Evolutionary conservation across 2,888 invertebrate genomes (phyloP).

Genomic region (Acleris literana): DNA sequence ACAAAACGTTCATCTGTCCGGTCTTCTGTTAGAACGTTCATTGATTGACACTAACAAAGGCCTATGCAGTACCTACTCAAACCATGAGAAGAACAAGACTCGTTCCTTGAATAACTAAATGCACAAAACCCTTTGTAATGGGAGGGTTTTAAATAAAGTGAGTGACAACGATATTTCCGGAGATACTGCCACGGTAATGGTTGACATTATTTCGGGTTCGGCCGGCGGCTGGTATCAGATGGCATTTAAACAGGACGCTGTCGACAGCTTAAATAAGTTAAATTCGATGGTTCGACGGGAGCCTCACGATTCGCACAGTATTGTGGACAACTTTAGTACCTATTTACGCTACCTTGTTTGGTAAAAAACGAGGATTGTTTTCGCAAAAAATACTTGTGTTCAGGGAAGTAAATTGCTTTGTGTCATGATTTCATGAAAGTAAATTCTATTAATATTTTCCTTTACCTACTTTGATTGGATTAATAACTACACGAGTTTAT

Average conservation of each 20-base stretch:
- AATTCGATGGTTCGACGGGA: slow-evolving; percentile 54
- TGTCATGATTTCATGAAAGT: slow-evolving; percentile 3
- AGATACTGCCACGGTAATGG: slow-evolving; percentile 56
- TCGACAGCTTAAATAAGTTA: slow-evolving; percentile 60
- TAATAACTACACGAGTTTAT: too few relatives aligned
- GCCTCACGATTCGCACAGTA: slow-evolving; percentile 54
- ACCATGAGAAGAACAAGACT: slow-evolving; percentile 22
- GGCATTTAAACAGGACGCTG: slow-evolving; percentile 48
- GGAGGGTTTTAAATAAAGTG: slow-evolving; percentile 39
- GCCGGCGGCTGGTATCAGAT: slow-evolving; percentile 52
- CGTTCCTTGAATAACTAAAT: slow-evolving; percentile 24
- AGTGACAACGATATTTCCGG: slow-evolving; percentile 57
- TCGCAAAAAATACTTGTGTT: slow-evolving; percentile 29
- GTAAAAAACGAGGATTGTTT: slow-evolving; percentile 41
- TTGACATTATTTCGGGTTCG: slow-evolving; percentile 60
- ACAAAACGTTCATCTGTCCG: slow-evolving; percentile 26
- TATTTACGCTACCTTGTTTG: slow-evolving; percentile 59
- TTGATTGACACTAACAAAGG: slow-evolving; percentile 38
- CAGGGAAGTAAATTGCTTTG: slow-evolving; percentile 6
- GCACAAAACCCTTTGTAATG: slow-evolving; percentile 29
- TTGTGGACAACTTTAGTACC: slow-evolving; percentile 56
- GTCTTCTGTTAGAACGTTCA: slow-evolving; percentile 24
- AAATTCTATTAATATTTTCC: background rate
- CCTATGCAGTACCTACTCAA: slow-evolving; percentile 21
- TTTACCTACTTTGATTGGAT: too few relatives aligned